Conservation (phyloP, 1,140 invertebrate genomes). For the Magallana ariakensis region DNA sequence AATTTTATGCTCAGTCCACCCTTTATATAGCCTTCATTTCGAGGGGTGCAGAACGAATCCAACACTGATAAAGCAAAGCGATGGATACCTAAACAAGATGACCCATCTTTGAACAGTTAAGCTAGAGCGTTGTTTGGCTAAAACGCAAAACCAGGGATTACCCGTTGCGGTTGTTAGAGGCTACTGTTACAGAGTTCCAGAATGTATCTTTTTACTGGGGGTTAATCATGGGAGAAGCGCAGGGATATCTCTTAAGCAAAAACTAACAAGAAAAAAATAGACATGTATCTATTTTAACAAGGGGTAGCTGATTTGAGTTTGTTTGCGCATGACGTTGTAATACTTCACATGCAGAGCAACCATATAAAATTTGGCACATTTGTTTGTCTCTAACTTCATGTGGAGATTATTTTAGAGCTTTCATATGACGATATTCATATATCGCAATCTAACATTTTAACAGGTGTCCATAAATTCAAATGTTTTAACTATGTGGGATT, state of each 20-base stretch:
- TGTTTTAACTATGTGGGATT: slow-evolving; percentile 12
- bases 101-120: slow-evolving; percentile 28
- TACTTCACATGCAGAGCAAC: slow-evolving; percentile 29
- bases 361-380: slow-evolving; percentile 15
- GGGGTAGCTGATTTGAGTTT: slow-evolving; percentile 20
- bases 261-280: slow-evolving; percentile 6
- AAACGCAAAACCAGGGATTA: slow-evolving; percentile 15
- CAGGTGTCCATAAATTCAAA: slow-evolving; percentile 20
- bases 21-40: slow-evolving; percentile 1
- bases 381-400: slow-evolving; percentile 7
- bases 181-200: not conserved
- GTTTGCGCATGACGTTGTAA: slow-evolving; percentile 28
- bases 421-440: slow-evolving; percentile 34
- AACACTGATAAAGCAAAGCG: slow-evolving; percentile 11
- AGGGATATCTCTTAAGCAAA: slow-evolving; percentile 33
- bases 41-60: not conserved
- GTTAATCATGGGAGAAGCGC: slow-evolving; percentile 26
- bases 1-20: not conserved
- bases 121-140: slow-evolving; percentile 32
- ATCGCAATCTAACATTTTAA: slow-evolving; percentile 22
- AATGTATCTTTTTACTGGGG: slow-evolving; percentile 1
- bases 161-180: not conserved
- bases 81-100: slow-evolving; percentile 4
- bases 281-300: slow-evolving; percentile 37
- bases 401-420: slow-evolving; percentile 24